Conservation (phyloP, 2,888 invertebrate genomes). For the Temnothorax rugatulus region DNA sequence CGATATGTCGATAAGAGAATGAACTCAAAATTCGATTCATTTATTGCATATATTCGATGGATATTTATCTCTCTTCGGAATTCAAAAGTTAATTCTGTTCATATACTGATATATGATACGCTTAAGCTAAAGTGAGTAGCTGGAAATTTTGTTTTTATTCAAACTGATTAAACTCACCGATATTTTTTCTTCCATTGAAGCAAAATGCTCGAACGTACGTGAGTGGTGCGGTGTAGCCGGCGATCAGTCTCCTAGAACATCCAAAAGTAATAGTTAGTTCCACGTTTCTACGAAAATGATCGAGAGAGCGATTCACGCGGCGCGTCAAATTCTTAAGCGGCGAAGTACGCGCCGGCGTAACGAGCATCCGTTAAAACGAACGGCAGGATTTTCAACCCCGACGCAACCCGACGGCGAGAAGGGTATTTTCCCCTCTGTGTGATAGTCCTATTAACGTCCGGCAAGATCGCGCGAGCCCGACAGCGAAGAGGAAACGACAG, state of each 20-base stretch:
- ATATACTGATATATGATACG: not conserved
- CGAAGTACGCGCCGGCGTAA: not conserved
- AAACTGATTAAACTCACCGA: constrained; percentile 11
- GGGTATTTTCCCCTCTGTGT: constrained; percentile 14
- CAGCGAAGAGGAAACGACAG: constrained; percentile 43
- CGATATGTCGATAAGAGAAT: not conserved
- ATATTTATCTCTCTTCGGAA: not conserved
- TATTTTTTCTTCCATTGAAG: not conserved
- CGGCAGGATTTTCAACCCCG: constrained; percentile 27
- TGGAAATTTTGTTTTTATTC: not conserved
- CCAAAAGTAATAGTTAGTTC: constrained; percentile 1
- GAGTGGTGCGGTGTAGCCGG: not conserved
- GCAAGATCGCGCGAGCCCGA: constrained; percentile 10
- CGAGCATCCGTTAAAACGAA: constrained; percentile 35
- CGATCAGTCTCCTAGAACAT: not conserved
- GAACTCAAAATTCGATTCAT: not conserved
- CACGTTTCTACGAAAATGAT: not conserved
- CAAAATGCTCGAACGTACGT: not conserved
- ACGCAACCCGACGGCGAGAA: not conserved
- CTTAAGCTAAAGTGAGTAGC: not conserved
- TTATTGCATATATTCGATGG: not conserved
- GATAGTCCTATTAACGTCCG: constrained; percentile 45
- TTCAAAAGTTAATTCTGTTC: not conserved
- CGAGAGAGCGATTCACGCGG: constrained; percentile 2
- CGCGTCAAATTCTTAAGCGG: constrained; percentile 8